A percentile compares a stretch with the other conserved stretches of the same genome.
These are phyloP conservation scores for Actenoides lindsayi DNA, from an alignment of 2,113 vertebrate species.

Conservation along the genomic window DNA sequence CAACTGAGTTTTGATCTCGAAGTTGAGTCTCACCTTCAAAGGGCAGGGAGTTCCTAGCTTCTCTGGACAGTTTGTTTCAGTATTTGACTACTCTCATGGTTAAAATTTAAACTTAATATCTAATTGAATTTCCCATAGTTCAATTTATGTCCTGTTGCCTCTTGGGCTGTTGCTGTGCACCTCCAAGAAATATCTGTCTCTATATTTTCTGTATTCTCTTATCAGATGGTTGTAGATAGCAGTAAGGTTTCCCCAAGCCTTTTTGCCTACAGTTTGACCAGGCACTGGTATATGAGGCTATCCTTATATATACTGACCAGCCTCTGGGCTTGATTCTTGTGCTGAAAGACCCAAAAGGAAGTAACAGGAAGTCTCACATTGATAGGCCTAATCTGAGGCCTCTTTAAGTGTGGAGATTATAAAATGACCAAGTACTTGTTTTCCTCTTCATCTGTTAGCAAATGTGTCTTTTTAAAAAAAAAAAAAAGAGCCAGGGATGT, in stretches of 20 bases:
- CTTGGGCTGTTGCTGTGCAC: fast-evolving
- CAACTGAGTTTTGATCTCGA: neutral
- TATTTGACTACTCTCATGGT: neutral
- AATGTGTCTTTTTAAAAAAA: neutral
- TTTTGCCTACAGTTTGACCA: neutral
- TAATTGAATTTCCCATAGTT: neutral
- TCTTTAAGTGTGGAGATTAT: neutral
- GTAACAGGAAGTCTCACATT: neutral
- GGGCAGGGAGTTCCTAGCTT: neutral
- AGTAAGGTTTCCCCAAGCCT: neutral
- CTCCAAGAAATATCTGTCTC: neutral
- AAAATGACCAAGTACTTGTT: neutral
- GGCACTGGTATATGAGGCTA: neutral
- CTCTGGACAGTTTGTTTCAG: neutral
- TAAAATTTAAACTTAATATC: neutral
- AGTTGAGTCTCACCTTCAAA: neutral
- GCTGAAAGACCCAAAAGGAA: neutral
- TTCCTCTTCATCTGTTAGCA: neutral
- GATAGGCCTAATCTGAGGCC: neutral
- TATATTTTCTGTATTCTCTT: neutral
- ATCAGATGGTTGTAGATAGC: neutral
- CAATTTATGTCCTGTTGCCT: neutral
- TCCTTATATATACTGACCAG: neutral
- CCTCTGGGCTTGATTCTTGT: neutral
- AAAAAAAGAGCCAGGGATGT: neutral